Evolutionary conservation across 2,113 vertebrate species (phyloP).

Genomic region (Noctilio leporinus): DNA sequence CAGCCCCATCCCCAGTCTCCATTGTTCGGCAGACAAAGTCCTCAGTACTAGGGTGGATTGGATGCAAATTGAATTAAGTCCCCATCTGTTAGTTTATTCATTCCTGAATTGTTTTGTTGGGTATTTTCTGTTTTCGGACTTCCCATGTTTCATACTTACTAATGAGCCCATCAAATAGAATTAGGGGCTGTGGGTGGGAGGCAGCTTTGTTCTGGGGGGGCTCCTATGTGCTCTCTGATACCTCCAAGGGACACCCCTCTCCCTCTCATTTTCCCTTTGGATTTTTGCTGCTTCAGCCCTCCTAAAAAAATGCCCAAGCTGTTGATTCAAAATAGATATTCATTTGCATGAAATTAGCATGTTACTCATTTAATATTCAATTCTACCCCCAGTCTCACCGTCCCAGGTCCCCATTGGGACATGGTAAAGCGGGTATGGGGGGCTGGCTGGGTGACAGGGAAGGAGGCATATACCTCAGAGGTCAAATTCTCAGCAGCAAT

Average conservation of each 20-base stretch:
- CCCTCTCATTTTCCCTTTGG: not conserved
- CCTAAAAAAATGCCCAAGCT: constrained; percentile 41
- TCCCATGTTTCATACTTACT: constrained; percentile 51
- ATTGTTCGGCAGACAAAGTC: constrained; percentile 63
- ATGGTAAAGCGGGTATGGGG: not conserved
- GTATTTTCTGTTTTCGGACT: not conserved
- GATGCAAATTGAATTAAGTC: constrained; percentile 65
- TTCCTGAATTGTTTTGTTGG: not conserved
- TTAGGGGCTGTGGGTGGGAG: not conserved
- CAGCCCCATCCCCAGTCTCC: not conserved
- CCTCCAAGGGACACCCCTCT: not conserved
- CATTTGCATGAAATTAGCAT: constrained; percentile 63
- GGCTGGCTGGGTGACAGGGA: not conserved
- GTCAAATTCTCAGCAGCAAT: not conserved
- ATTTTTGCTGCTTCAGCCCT: constrained; percentile 1
- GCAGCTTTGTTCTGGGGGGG: not conserved
- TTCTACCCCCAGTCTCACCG: not conserved
- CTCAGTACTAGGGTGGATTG: constrained; percentile 10
- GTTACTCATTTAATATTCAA: constrained; percentile 45
- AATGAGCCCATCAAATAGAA: constrained; percentile 44
- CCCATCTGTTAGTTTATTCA: constrained; percentile 71
- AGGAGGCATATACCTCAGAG: not conserved
- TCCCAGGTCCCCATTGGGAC: not conserved
- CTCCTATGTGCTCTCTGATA: not conserved
- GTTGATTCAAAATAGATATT: constrained; percentile 59